Conservation (phyloP, 1,140 invertebrate genomes). For the Apocrypta bakeri region DNA sequence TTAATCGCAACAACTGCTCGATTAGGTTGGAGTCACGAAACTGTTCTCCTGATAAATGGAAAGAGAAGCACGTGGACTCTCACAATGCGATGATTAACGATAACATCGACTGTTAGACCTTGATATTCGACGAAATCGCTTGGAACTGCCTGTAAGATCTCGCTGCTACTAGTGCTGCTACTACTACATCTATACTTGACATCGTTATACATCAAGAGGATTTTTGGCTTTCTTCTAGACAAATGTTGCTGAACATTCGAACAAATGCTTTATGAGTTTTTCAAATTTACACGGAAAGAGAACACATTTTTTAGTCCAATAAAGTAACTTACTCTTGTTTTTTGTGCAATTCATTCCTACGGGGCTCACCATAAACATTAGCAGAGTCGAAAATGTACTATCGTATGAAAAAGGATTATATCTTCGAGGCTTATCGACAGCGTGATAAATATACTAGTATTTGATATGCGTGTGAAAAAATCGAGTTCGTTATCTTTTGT, state of each 20-base stretch:
- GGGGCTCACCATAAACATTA: no score
- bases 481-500: no score
- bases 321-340: background rate
- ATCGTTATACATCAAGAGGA: background rate
- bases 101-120: background rate
- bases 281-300: background rate
- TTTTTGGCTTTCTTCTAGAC: slow-evolving; percentile 21
- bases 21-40: background rate
- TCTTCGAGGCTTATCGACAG: background rate
- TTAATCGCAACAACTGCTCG: slow-evolving; percentile 3
- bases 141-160: background rate
- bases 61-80: background rate
- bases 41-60: slow-evolving; percentile 23
- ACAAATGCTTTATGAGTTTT: background rate
- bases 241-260: background rate
- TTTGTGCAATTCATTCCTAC: background rate
- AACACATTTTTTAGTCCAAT: background rate
- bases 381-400: background rate
- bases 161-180: background rate
- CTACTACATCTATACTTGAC: background rate
- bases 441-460: background rate
- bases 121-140: slow-evolving; percentile 27
- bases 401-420: background rate
- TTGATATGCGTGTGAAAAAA: background rate
- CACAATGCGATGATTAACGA: slow-evolving; percentile 40